Base-by-base conservation (phyloP, 1,140 invertebrate species). In the Diorhabda carinulata region DNA sequence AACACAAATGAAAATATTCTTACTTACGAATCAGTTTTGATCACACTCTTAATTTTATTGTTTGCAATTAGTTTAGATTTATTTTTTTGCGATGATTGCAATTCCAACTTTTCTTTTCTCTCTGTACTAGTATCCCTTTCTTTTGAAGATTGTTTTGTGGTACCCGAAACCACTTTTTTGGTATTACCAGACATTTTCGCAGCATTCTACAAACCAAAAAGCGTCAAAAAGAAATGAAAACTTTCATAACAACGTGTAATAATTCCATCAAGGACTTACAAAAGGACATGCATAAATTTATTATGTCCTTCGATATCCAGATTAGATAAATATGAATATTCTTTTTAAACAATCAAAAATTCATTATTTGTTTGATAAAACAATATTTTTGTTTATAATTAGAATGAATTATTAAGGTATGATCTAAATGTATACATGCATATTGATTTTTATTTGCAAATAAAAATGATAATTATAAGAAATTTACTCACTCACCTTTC, bases 401-500 rank as follows among this genome's bases (percentile, higher is more conserved):
- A 25, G 25, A 25, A 25, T 25, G 25, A 25, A 25, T 25, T 25
- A 25, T 25, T 25, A 25, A 25, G 25, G 25, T 25, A 25, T 25
- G 25, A 25, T 25, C 25, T 25, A 25, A 25, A 25, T 25, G 25
- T 25, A 25, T 25, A 25, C 25, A 25, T 61, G 8, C 10, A 57
- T 57, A 8, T 10, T 40, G 10, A 41, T 6, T 8, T 63, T 10
- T 25, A 65, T 7, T 59, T 43, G 62, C 52, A 61, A 25, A 61
- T 9, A 40, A 67, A 68, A 65, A 43, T 61, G 10, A 56, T 59
- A 41, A 70, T 41, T 57, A 45, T 57, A 42, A 52, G n/a, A 52
- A 8, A n/a, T 52, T 52, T 43, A 3, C 41, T 10, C 44, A 62
- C 66, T 71, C 64, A 74, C 75, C 71, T 76, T 74, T 61, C 52